Base-by-base conservation (phyloP, 1,140 invertebrate genomes). In the Solen grandis region DNA sequence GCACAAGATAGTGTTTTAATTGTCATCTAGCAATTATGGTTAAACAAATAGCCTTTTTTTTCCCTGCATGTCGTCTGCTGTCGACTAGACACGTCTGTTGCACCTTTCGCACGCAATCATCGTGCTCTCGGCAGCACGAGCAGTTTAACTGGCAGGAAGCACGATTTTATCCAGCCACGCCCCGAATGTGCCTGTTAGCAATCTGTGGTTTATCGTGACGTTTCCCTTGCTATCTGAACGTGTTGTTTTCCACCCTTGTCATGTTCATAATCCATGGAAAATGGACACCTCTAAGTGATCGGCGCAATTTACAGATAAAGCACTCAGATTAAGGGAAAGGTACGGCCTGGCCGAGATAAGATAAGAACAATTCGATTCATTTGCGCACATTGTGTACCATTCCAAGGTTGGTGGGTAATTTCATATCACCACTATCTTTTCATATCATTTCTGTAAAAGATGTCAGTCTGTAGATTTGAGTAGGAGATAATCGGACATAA, bases 231-330 rank as follows among this genome's bases (percentile, higher is more conserved):
- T 46, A 46, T 46, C 41, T 10, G 8, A 10, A 19, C 41, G 41
- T 19, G 41, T 46, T 46, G 41, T 46, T 46, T 46, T 46, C 41
- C 19, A 8, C 19, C 19, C 41, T 46, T 46, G 41, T 46, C 41
- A 10, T 74, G 70, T 62, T 62, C 54, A 74, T 74, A 66, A 76
- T 52, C 60, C 59, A 57, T 55, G 50, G 46, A 63, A 76, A 76
- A 66, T 66, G 74, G 74, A 76, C 74, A 76, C 74, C 74, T 62
- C 16, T 62, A 74, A 74, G 70, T 62, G 70, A 66, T 76, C 62
- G 29, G 29, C 31, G 74, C 62, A 76, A 76, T 65, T 66, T 76
- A 14, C 33, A 54, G 74, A 76, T 76, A 66, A 3, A 76, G 10
- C 14, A 5, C 16, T 3, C 13, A 55, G 74, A 76, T 76, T 41